A percentile compares a stretch with the other conserved stretches of the same genome.
These are phyloP conservation scores for Strigamia crassipes DNA, from an alignment of 2,888 invertebrate genomes.

Conservation along the genomic window DNA sequence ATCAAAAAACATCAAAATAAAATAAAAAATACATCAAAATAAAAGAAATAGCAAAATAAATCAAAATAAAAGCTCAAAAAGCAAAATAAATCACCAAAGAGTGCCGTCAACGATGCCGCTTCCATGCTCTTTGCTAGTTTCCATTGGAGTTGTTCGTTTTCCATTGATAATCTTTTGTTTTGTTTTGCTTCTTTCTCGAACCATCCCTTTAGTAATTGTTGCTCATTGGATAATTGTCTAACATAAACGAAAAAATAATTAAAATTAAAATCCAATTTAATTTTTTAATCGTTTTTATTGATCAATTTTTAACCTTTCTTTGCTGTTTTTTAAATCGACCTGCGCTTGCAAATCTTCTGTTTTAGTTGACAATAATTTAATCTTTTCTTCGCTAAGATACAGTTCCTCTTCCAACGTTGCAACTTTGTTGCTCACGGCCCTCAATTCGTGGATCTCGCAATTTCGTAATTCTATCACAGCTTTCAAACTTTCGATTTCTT, in stretches of 20 bases:
- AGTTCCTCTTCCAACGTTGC: constrained; percentile 75
- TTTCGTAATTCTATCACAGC: constrained; percentile 87
- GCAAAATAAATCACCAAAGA: neutral
- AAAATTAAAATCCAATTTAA: neutral
- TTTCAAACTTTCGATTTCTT: constrained; percentile 80
- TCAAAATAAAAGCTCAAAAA: neutral
- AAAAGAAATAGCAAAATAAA: too few relatives aligned
- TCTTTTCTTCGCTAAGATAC: constrained; percentile 71
- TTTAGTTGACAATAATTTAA: constrained; percentile 77
- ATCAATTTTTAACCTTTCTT: constrained; percentile 69
- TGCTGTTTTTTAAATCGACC: constrained; percentile 70
- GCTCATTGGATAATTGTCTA: constrained; percentile 71
- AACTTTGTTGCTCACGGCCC: constrained; percentile 64
- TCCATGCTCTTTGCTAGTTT: constrained; percentile 70
- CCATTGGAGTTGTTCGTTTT: constrained; percentile 88
- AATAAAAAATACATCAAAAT: neutral
- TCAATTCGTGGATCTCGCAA: constrained; percentile 78
- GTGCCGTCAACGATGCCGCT: neutral
- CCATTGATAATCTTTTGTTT: constrained; percentile 75
- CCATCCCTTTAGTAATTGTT: constrained; percentile 68
- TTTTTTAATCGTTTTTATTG: neutral
- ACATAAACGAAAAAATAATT: constrained; percentile 50
- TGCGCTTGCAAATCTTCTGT: constrained; percentile 83
- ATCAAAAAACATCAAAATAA: neutral
- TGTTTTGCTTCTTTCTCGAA: constrained; percentile 78